Evolutionary conservation across 2,888 invertebrate species (phyloP).

Genomic region (Cataglyphis cursor): DNA sequence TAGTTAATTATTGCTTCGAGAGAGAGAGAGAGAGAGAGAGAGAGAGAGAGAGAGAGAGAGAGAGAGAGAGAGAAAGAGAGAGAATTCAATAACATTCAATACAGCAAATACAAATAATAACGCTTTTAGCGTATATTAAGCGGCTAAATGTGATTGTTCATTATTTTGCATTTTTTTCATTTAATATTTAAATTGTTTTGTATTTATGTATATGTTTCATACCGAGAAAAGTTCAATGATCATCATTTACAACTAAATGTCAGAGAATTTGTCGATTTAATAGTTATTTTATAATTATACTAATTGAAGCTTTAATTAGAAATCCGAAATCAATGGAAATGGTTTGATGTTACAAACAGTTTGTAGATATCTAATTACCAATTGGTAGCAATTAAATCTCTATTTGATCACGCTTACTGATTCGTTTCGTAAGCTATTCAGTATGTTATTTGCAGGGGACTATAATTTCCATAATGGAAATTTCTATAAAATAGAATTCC

Average conservation of each 20-base stretch:
- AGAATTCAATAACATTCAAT: neutral
- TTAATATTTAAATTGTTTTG: neutral
- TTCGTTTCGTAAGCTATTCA: conserved; percentile 7
- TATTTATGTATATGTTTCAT: neutral
- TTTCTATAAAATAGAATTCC: conserved; percentile 1
- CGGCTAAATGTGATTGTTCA: neutral
- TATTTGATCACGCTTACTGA: neutral
- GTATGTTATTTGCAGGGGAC: neutral
- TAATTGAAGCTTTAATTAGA: conserved; percentile 34
- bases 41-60: neutral
- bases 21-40: neutral
- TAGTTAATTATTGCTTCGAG: conserved; percentile 5
- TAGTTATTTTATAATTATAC: conserved; percentile 1
- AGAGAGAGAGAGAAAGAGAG: neutral
- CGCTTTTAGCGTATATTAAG: neutral
- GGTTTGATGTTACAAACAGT: neutral
- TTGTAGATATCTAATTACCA: conserved; percentile 42
- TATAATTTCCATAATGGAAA: conserved; percentile 29
- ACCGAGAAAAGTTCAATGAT: neutral
- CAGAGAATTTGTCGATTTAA: neutral
- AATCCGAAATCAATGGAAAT: neutral
- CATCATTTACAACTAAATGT: neutral
- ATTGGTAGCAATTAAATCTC: conserved; percentile 28
- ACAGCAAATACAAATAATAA: neutral
- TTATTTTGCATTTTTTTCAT: neutral